Conservation (phyloP, 2,888 invertebrate genomes). For the Thalpophila matura region DNA sequence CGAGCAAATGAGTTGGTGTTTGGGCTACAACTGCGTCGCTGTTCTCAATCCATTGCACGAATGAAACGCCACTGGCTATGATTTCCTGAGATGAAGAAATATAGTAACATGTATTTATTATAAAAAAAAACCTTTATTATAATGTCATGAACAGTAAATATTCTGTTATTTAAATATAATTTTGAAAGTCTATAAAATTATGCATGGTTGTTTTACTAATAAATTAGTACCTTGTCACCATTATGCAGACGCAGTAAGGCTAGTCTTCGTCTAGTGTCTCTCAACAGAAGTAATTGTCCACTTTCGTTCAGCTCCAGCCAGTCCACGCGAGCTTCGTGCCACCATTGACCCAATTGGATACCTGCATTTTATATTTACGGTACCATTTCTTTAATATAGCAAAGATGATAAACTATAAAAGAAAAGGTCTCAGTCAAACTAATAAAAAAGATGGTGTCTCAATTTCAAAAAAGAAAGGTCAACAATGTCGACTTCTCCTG, state of each 20-base stretch:
- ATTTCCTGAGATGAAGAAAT: constrained; percentile 84
- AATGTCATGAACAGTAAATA: too few relatives aligned
- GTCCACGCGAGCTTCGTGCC: constrained; percentile 98
- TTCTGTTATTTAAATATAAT: too few relatives aligned
- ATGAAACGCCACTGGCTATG: constrained; percentile 93
- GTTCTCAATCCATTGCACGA: constrained; percentile 96
- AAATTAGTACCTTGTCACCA: constrained; percentile 86
- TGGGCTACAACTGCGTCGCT: constrained; percentile 99
- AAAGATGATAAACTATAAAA: too few relatives aligned
- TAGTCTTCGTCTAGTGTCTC: constrained; percentile 96
- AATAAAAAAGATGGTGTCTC: too few relatives aligned
- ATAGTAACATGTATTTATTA: too few relatives aligned
- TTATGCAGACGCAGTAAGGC: constrained; percentile 91
- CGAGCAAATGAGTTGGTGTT: constrained; percentile 96
- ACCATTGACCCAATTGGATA: constrained; percentile 94
- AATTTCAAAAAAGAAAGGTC: too few relatives aligned
- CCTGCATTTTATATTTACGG: too few relatives aligned
- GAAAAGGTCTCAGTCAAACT: too few relatives aligned
- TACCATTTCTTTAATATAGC: too few relatives aligned
- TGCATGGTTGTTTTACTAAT: too few relatives aligned
- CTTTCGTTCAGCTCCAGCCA: constrained; percentile 99
- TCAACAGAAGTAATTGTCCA: constrained; percentile 96
- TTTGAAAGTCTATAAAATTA: too few relatives aligned
- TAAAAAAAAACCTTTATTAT: background rate
- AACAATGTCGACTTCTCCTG: too few relatives aligned